A percentile compares a stretch with the other conserved stretches of the same genome.
These are phyloP conservation scores for Melanaphis sacchari DNA, from an alignment of 1,140 invertebrate genomes.

Conservation along the genomic window DNA sequence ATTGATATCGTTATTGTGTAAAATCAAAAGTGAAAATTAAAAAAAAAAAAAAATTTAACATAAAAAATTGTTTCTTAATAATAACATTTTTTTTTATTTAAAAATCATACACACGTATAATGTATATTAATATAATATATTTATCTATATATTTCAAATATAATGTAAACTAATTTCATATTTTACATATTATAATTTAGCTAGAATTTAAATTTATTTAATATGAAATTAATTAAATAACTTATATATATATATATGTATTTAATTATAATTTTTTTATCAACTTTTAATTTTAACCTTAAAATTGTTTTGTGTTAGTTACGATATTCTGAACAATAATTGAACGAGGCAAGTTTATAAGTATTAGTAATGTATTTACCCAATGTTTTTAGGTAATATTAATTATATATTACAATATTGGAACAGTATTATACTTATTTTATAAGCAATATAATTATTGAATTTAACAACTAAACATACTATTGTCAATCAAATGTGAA, in stretches of 20 bases:
- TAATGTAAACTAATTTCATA: not conserved
- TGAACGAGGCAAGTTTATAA: not conserved
- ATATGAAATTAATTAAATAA: not conserved
- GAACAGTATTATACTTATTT: not conserved
- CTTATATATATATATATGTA: no score
- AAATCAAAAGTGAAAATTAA: constrained; percentile 10
- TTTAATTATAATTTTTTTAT: not conserved
- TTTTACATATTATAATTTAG: not conserved
- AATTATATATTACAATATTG: not conserved
- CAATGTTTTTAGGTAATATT: not conserved
- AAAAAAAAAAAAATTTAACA: not conserved
- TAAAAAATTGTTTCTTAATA: not conserved
- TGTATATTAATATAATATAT: no score
- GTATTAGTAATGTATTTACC: not conserved
- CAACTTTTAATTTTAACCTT: not conserved
- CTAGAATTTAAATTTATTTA: not conserved
- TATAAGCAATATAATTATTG: constrained; percentile 7
- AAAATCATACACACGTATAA: not conserved
- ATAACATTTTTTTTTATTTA: not conserved
- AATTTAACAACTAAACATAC: not conserved
- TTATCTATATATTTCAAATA: no score
- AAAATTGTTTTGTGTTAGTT: not conserved
- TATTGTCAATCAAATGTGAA: not conserved
- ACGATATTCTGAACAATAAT: not conserved
- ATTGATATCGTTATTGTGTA: not conserved